Evolutionary conservation across 2,888 invertebrate species (phyloP).

Genomic region (Sericinus montela): DNA sequence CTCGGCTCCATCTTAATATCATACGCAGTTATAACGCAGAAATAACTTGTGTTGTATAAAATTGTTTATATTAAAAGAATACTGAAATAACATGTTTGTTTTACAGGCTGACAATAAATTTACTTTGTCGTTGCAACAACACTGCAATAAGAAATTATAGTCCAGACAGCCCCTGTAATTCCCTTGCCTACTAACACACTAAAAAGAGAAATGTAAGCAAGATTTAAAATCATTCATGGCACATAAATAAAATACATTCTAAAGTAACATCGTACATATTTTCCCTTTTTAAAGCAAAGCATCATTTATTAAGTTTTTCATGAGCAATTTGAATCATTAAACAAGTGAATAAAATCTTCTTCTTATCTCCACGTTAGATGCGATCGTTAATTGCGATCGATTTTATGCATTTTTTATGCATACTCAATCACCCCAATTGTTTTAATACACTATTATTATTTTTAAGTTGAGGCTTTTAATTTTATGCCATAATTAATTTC

Average conservation of each 20-base stretch:
- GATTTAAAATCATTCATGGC: constrained; percentile 11
- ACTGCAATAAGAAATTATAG: constrained; percentile 1
- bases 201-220: constrained; percentile 16
- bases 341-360: neutral
- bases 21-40: constrained; percentile 30
- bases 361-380: neutral
- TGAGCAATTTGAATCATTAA: constrained; percentile 3
- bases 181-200: constrained; percentile 18
- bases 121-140: constrained; percentile 6
- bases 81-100: neutral
- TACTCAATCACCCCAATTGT: neutral
- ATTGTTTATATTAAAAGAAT: too few relatives aligned
- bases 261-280: neutral
- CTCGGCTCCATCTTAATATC: constrained; percentile 14
- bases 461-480: too few relatives aligned
- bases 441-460: neutral
- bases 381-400: neutral
- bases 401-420: neutral
- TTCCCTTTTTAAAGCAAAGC: constrained; percentile 1
- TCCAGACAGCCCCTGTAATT: constrained; percentile 6
- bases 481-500: neutral
- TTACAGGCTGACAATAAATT: constrained; percentile 6
- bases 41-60: constrained; percentile 41
- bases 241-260: constrained; percentile 9
- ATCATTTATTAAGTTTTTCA: neutral